Percentiles rank a stretch among this genome's conserved stretches.
phyloP scores from a whole-genome alignment of 2,113 vertebrate species.

The Desmodus rotundus region DNA sequence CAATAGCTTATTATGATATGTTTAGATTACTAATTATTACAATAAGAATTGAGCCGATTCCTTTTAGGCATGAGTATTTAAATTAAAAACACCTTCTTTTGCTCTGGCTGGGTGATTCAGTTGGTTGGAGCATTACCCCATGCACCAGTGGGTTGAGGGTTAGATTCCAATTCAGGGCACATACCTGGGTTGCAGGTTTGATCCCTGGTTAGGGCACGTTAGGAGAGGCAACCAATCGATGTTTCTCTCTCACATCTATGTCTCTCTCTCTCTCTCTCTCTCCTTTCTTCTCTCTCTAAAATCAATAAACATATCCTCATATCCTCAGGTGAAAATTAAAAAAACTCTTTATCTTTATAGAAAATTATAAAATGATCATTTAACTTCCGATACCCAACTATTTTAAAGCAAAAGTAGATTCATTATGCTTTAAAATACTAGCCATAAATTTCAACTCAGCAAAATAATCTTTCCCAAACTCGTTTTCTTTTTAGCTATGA shows the following conservation, averaged over 20 bases:
- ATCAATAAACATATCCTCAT: too few relatives aligned
- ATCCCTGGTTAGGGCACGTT: too few relatives aligned
- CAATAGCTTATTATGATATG: conserved; percentile 27
- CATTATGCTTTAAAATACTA: background rate
- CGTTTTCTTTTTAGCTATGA: conserved; percentile 16
- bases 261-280: too few relatives aligned
- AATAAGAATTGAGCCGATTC: conserved; percentile 10
- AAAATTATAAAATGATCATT: conserved; percentile 41
- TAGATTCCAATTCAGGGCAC: too few relatives aligned
- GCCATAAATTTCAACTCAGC: conserved; percentile 14
- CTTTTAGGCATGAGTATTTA: conserved; percentile 27
- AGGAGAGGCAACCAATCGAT: too few relatives aligned
- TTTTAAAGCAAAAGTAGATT: conserved; percentile 49
- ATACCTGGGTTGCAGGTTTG: too few relatives aligned
- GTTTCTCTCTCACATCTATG: too few relatives aligned
- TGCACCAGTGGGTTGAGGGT: too few relatives aligned
- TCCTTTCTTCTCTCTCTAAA: too few relatives aligned
- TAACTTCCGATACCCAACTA: conserved; percentile 34
- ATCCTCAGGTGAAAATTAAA: too few relatives aligned
- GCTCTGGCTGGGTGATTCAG: too few relatives aligned
- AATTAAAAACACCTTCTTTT: conserved; percentile 31
- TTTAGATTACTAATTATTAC: conserved; percentile 32
- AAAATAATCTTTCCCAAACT: conserved; percentile 37
- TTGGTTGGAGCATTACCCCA: too few relatives aligned
- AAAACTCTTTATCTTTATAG: background rate